A percentile compares a stretch with the other conserved stretches of the same genome.
Evolutionary conservation across 2,113 vertebrate genomes (phyloP).

Genomic region (Peromyscus californicus): DNA sequence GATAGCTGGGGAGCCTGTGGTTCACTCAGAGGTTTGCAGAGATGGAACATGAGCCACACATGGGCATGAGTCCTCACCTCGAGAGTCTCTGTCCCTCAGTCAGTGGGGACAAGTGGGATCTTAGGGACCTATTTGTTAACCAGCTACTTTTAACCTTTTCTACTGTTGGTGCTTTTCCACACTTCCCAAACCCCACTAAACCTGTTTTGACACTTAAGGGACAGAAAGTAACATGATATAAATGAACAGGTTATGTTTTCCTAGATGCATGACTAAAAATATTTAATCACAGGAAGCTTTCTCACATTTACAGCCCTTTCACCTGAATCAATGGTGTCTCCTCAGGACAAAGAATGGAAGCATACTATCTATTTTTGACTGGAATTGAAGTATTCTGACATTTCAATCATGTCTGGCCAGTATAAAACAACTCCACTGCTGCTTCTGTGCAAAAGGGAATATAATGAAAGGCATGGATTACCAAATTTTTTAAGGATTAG

Average conservation of each 20-base stretch:
- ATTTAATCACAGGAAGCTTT: background rate
- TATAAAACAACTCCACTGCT: too few relatives aligned
- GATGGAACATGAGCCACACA: background rate
- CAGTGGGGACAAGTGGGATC: slow-evolving; percentile 8
- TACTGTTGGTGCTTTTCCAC: background rate
- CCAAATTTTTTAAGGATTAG: slow-evolving; percentile 12
- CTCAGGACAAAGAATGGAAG: background rate
- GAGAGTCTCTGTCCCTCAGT: background rate
- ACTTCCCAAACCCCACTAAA: background rate
- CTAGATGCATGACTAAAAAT: slow-evolving; percentile 20
- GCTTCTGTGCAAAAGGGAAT: background rate
- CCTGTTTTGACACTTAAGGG: slow-evolving; percentile 22
- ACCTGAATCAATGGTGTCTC: slow-evolving; percentile 7
- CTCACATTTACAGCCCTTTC: background rate
- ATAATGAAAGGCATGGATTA: background rate
- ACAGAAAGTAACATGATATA: background rate
- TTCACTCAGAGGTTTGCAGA: slow-evolving; percentile 3
- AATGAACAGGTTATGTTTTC: slow-evolving; percentile 32
- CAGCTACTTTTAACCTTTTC: slow-evolving; percentile 2
- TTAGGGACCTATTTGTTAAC: background rate
- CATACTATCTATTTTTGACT: background rate
- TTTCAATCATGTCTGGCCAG: background rate
- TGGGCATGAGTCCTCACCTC: background rate
- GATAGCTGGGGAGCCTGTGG: background rate
- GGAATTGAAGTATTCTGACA: slow-evolving; percentile 29